Evolutionary conservation across 2,113 vertebrate genomes (phyloP).

Genomic region (Morone chrysops): DNA sequence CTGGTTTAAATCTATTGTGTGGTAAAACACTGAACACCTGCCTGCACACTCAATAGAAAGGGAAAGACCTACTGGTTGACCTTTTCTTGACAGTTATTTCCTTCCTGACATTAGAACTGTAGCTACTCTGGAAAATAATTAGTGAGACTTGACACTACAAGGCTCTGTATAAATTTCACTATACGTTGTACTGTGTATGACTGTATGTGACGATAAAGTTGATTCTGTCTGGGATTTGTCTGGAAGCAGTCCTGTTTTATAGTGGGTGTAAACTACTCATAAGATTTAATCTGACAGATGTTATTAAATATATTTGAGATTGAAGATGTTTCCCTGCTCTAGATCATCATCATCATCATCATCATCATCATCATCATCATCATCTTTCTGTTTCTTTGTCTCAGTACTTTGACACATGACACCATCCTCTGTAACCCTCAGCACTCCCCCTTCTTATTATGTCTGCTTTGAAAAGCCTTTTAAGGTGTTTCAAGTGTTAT

Average conservation of each 20-base stretch:
- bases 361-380: neutral
- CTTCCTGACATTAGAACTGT: neutral
- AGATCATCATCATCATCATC: neutral
- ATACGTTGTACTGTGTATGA: too few species aligned
- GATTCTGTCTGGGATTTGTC: neutral
- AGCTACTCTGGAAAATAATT: neutral
- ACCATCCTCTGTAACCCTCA: neutral
- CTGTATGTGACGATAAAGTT: too few species aligned
- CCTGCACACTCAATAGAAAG: neutral
- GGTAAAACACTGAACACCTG: neutral
- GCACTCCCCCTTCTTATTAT: neutral
- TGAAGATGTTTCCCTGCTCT: neutral
- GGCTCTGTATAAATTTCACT: too few species aligned
- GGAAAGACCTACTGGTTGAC: neutral
- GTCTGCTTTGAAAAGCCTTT: conserved; percentile 2
- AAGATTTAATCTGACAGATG: neutral
- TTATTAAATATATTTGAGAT: neutral
- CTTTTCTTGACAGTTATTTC: neutral
- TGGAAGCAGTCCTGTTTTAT: neutral
- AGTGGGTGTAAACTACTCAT: neutral
- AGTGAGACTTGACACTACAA: neutral
- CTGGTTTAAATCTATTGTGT: neutral
- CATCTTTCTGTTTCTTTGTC: neutral
- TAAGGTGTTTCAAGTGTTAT: neutral
- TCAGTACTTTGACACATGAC: neutral